Conservation (phyloP, 2,113 vertebrate species). For the Polyodon spathula region DNA sequence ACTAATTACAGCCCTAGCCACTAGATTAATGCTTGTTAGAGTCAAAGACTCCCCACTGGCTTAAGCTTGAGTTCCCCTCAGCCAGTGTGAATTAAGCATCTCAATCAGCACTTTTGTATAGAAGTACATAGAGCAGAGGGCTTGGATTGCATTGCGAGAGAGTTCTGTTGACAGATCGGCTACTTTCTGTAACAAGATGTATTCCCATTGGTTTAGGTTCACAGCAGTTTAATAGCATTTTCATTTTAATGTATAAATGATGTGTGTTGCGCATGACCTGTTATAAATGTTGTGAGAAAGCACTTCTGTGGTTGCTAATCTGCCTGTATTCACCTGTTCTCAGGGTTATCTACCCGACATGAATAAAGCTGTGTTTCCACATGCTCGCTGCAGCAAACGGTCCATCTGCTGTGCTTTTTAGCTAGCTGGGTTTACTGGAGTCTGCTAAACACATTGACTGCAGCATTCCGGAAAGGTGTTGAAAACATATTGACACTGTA, state of each 20-base stretch:
- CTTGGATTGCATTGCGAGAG: slow-evolving; percentile 29
- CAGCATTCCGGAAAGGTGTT: no score
- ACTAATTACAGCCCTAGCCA: not conserved
- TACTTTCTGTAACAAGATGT: slow-evolving; percentile 29
- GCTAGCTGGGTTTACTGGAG: no score
- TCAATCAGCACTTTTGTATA: slow-evolving; percentile 42
- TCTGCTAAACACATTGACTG: no score
- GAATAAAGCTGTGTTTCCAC: no score
- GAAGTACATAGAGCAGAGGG: slow-evolving; percentile 22
- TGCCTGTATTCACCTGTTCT: not conserved
- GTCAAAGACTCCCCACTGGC: slow-evolving; percentile 2
- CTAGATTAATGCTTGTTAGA: not conserved
- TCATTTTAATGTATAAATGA: not conserved
- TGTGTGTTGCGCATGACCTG: not conserved
- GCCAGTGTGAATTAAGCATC: slow-evolving; percentile 29
- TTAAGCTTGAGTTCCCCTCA: slow-evolving; percentile 28
- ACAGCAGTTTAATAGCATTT: slow-evolving; percentile 7
- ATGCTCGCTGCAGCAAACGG: no score
- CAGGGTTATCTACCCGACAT: not conserved
- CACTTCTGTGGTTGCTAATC: not conserved
- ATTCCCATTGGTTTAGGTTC: slow-evolving; percentile 25
- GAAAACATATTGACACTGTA: no score
- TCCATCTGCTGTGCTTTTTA: no score
- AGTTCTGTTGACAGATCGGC: slow-evolving; percentile 36
- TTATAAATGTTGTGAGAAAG: not conserved